A percentile compares a stretch with the other conserved stretches of the same genome.
phyloP scores from a whole-genome alignment of 2,113 vertebrate genomes.

The Toxostoma redivivum region DNA sequence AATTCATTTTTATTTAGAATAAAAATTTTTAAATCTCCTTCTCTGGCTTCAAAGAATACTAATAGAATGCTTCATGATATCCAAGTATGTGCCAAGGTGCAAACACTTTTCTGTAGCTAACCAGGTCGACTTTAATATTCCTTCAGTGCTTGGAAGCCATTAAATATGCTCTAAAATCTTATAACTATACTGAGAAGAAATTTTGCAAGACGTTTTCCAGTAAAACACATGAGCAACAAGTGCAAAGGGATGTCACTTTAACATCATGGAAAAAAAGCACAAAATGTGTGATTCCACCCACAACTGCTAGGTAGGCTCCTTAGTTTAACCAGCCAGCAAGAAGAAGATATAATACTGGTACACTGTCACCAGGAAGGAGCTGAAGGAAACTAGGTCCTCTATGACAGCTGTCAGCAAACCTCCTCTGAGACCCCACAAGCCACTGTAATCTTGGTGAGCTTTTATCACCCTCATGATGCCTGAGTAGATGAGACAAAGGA shows the following conservation, averaged over 20 bases:
- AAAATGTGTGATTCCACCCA: neutral
- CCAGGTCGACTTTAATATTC: neutral
- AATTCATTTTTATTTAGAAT: neutral
- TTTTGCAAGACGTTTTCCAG: neutral
- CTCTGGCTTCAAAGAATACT: neutral
- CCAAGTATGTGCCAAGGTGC: neutral
- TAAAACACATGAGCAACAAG: neutral
- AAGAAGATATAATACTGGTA: neutral
- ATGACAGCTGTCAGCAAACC: neutral
- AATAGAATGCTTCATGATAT: neutral
- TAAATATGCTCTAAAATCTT: neutral
- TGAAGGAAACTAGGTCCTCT: neutral
- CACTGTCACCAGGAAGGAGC: neutral
- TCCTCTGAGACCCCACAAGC: neutral
- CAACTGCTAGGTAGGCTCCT: neutral
- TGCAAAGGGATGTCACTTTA: neutral
- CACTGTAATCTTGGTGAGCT: neutral
- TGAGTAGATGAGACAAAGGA: neutral
- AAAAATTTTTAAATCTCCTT: neutral
- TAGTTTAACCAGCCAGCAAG: neutral
- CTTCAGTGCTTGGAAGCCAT: neutral
- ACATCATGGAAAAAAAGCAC: neutral
- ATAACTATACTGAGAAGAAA: neutral
- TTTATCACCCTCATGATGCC: neutral
- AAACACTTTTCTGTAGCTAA: neutral